These are phyloP conservation scores for Nebria salina DNA, from an alignment of 2,888 invertebrate genomes.

Conservation along the genomic window DNA sequence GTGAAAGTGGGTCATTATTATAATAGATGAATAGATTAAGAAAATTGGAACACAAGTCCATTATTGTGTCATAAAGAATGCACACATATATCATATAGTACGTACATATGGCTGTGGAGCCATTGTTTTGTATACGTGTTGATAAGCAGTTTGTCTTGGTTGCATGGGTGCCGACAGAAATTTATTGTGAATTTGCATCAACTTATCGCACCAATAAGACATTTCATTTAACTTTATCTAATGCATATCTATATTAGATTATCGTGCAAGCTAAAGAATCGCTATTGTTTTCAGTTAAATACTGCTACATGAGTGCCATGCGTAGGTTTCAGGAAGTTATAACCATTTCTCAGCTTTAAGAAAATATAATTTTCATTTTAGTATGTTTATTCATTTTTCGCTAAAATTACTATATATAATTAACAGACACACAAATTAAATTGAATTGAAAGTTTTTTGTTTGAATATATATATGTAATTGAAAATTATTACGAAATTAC, in stretches of 20 bases:
- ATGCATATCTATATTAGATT: background rate
- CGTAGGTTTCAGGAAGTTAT: background rate
- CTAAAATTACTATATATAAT: background rate
- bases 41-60: too few relatives aligned
- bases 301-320: background rate
- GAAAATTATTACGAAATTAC: background rate
- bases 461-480: background rate
- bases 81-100: background rate
- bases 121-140: background rate
- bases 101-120: background rate
- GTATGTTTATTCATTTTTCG: background rate
- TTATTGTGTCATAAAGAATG: background rate
- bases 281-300: background rate
- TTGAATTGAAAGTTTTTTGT: background rate
- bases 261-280: background rate
- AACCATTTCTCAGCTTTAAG: background rate
- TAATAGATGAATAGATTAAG: too few relatives aligned
- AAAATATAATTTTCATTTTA: background rate
- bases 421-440: background rate
- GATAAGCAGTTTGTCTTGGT: background rate
- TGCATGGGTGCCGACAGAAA: conserved; percentile 3
- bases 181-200: conserved; percentile 34
- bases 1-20: too few relatives aligned
- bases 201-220: conserved; percentile 24
- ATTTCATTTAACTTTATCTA: conserved; percentile 1